These are phyloP conservation scores for Jacana jacana DNA, from an alignment of 2,113 vertebrate species.

Conservation along the genomic window DNA sequence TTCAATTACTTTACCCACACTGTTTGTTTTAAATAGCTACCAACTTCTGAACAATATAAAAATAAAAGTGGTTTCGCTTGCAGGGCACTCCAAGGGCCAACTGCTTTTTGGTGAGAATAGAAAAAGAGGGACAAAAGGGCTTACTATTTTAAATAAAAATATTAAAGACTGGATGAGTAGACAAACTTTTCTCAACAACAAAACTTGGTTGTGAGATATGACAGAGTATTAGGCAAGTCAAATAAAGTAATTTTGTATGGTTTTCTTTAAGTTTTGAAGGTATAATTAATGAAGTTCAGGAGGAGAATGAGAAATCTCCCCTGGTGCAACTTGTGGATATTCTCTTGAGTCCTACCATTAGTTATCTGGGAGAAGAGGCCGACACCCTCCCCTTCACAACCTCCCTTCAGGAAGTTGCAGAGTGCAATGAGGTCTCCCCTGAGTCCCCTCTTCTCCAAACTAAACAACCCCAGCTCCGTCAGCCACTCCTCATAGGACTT, in stretches of 20 bases:
- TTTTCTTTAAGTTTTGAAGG: neutral
- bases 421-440: too few relatives aligned
- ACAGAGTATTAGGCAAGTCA: neutral
- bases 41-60: neutral
- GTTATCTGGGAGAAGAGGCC: too few relatives aligned
- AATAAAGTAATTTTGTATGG: neutral
- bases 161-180: accelerated
- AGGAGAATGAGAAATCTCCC: too few relatives aligned
- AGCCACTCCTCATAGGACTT: too few relatives aligned
- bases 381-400: too few relatives aligned
- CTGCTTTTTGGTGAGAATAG: neutral
- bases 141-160: neutral
- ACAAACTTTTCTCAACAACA: neutral
- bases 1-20: neutral
- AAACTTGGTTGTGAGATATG: neutral
- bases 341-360: too few relatives aligned
- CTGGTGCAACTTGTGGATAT: too few relatives aligned
- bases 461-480: too few relatives aligned
- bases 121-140: neutral
- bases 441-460: too few relatives aligned
- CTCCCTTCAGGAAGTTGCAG: too few relatives aligned
- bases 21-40: neutral
- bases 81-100: neutral
- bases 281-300: neutral
- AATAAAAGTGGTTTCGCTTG: neutral